Evolutionary conservation across 2,888 invertebrate species (phyloP).

Genomic region (Scaptomyza parva): DNA sequence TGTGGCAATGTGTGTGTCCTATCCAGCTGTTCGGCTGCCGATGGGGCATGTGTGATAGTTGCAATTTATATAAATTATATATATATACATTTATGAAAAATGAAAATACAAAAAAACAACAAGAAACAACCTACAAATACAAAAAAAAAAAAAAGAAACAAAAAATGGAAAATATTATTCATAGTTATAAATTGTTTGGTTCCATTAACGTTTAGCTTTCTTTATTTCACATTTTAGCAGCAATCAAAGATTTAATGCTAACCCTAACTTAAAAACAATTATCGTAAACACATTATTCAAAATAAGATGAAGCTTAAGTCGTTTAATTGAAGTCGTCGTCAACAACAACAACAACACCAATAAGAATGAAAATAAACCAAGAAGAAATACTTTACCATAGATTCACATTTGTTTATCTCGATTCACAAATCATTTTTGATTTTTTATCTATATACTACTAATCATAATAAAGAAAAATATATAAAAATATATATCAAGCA

Average conservation of each 20-base stretch:
- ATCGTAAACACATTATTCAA: conserved; percentile 50
- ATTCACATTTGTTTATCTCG: conserved; percentile 54
- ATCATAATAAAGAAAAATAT: conserved; percentile 21
- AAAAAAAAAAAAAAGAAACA: conserved; percentile 43
- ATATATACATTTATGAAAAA: conserved; percentile 51
- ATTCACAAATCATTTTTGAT: conserved; percentile 46
- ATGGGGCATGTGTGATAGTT: conserved; percentile 79
- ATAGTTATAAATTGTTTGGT: conserved; percentile 56
- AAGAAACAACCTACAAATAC: conserved; percentile 43
- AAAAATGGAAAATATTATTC: conserved; percentile 55
- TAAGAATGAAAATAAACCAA: conserved; percentile 41
- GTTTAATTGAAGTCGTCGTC: conserved; percentile 49
- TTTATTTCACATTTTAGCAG: conserved; percentile 60
- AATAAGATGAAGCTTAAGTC: conserved; percentile 41
- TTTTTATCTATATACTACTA: conserved; percentile 35
- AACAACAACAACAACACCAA: conserved; percentile 22
- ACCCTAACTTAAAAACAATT: conserved; percentile 60
- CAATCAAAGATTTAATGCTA: conserved; percentile 80
- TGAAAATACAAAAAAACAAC: conserved; percentile 34
- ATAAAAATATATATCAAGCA: conserved; percentile 39
- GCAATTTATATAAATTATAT: conserved; percentile 77
- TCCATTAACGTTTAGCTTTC: conserved; percentile 54
- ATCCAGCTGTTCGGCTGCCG: conserved; percentile 55
- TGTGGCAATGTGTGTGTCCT: conserved; percentile 76
- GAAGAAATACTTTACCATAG: conserved; percentile 55